A percentile compares a stretch with the other conserved stretches of the same genome.
phyloP scores from a whole-genome alignment of 2,797 vertebrate genomes.

The Ispidina lecontei region DNA sequence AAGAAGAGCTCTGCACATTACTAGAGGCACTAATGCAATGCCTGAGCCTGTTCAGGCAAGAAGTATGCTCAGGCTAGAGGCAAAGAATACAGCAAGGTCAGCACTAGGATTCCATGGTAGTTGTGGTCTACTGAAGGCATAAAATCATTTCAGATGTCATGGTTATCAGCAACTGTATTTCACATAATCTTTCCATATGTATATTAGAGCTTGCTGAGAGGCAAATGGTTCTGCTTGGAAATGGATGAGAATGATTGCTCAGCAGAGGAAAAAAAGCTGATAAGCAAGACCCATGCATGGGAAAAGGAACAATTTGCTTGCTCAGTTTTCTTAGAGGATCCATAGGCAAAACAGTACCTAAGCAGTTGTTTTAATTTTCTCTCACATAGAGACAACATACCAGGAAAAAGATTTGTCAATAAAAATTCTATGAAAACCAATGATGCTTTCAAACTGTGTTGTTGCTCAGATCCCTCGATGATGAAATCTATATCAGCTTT shows the following conservation, averaged over 20 bases:
- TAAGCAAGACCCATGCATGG: neutral
- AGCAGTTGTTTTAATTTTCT: neutral
- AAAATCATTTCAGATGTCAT: neutral
- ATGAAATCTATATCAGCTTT: neutral
- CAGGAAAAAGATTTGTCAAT: neutral
- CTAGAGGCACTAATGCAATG: slow-evolving; percentile 4
- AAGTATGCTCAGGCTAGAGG: neutral
- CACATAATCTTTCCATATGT: neutral
- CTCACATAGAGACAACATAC: neutral
- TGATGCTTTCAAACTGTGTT: neutral
- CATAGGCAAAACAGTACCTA: neutral
- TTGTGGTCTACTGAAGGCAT: neutral
- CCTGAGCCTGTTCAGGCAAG: neutral
- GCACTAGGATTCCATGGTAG: neutral
- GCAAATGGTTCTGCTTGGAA: neutral
- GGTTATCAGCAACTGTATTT: neutral
- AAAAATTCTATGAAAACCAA: neutral
- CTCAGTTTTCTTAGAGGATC: neutral
- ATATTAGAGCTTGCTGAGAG: neutral
- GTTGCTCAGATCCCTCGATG: neutral
- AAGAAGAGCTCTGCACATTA: neutral
- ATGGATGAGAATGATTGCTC: neutral
- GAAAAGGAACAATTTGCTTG: neutral
- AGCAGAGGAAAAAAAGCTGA: neutral
- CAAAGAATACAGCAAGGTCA: neutral